phyloP scores from a whole-genome alignment of 2,888 invertebrate genomes.

The Ormyrus nitidulus region DNA sequence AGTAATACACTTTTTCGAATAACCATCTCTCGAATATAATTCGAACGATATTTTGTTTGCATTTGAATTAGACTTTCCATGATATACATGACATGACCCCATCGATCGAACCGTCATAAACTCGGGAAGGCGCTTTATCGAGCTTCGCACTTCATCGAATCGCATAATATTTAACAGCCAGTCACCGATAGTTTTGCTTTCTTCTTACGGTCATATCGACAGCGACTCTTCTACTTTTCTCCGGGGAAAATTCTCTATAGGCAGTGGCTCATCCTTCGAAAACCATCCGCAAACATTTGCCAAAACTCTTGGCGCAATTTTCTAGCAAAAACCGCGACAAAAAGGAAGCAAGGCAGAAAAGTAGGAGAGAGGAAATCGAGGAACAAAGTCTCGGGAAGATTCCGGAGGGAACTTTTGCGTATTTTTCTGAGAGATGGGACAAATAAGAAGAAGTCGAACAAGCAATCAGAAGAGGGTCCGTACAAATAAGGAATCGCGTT shows the following conservation, averaged over 20 bases:
- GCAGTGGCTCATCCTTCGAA: not conserved
- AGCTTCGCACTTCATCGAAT: slow-evolving; percentile 26
- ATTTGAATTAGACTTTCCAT: slow-evolving; percentile 17
- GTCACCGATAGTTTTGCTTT: slow-evolving; percentile 23
- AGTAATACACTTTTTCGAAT: too few relatives aligned
- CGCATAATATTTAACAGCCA: slow-evolving; percentile 29
- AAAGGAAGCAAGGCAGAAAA: not conserved
- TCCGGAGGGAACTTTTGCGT: not conserved
- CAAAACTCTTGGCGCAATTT: not conserved
- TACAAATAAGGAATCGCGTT: slow-evolving; percentile 11
- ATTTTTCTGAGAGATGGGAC: slow-evolving; percentile 10
- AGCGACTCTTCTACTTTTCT: not conserved
- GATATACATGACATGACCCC: not conserved
- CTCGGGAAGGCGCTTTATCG: slow-evolving; percentile 19
- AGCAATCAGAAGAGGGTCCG: slow-evolving; percentile 7
- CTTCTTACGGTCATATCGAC: not conserved
- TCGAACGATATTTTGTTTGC: slow-evolving; percentile 6
- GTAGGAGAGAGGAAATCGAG: not conserved
- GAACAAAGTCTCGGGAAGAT: not conserved
- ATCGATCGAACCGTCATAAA: slow-evolving; percentile 3
- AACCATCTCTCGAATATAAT: not conserved
- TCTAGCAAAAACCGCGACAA: not conserved
- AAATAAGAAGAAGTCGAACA: slow-evolving; percentile 19
- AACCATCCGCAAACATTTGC: slow-evolving; percentile 1
- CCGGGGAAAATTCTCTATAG: too few relatives aligned